Conservation (phyloP, 2,888 invertebrate genomes). For the Chouioia cunea region DNA sequence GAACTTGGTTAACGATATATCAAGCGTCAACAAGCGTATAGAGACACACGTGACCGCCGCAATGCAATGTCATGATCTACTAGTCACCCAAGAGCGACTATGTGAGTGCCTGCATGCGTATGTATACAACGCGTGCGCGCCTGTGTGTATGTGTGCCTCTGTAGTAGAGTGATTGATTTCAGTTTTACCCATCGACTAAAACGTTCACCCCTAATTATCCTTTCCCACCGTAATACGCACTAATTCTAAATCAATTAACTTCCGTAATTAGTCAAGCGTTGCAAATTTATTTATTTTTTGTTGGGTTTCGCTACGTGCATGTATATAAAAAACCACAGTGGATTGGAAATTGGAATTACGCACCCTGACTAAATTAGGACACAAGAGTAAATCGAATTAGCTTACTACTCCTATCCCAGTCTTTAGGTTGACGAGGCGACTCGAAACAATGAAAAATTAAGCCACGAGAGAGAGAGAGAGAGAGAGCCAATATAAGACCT, state of each 20-base stretch:
- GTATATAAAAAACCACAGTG: too few species aligned
- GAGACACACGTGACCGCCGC: slow-evolving; percentile 10
- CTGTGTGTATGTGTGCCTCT: neutral
- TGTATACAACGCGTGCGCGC: too few species aligned
- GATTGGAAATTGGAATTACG: too few species aligned
- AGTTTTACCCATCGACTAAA: neutral
- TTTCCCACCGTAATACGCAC: neutral
- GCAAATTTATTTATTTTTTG: too few species aligned
- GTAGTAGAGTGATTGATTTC: slow-evolving; percentile 20
- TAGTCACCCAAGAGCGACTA: neutral
- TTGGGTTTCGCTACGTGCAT: too few species aligned
- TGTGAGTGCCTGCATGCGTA: neutral
- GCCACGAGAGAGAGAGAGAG: slow-evolving; percentile 7
- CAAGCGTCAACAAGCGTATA: slow-evolving; percentile 20
- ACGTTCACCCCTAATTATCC: slow-evolving; percentile 12
- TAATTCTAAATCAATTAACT: too few species aligned
- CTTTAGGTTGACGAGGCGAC: neutral
- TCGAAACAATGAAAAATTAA: slow-evolving; percentile 25
- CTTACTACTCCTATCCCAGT: too few species aligned
- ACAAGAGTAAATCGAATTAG: too few species aligned
- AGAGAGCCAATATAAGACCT: neutral
- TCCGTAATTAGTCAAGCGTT: too few species aligned
- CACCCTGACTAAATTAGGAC: too few species aligned
- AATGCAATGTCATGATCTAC: slow-evolving; percentile 20
- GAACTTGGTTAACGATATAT: slow-evolving; percentile 28